phyloP scores from a whole-genome alignment of 2,797 vertebrate genomes.

The Paratrypauchen microcephalus region DNA sequence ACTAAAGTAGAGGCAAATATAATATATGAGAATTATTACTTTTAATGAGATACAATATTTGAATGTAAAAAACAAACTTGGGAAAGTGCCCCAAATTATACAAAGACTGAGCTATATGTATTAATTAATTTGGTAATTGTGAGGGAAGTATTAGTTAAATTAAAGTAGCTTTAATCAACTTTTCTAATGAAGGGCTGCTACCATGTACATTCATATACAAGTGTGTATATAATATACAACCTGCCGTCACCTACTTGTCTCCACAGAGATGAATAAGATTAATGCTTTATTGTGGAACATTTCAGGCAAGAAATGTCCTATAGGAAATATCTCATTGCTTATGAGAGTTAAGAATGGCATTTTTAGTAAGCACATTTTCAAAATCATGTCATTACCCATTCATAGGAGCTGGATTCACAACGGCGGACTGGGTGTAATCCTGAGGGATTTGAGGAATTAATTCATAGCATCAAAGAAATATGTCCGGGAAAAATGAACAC shows the following conservation, averaged over 20 bases:
- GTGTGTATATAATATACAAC: too few species aligned
- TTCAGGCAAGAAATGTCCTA: neutral
- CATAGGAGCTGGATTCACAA: constrained; percentile 2
- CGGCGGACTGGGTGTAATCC: constrained; percentile 21
- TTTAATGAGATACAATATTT: neutral
- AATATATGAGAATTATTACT: neutral
- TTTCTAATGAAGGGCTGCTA: too few species aligned
- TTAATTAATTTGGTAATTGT: too few species aligned
- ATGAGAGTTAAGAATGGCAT: neutral
- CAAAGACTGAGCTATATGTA: too few species aligned
- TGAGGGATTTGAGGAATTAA: constrained; percentile 35
- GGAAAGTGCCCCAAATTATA: neutral
- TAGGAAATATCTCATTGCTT: neutral
- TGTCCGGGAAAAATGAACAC: constrained; percentile 13
- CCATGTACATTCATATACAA: too few species aligned
- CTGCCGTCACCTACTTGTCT: neutral
- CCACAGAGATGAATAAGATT: neutral
- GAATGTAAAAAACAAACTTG: neutral
- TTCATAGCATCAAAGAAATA: constrained; percentile 20
- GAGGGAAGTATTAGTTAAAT: too few species aligned
- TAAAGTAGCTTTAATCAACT: too few species aligned
- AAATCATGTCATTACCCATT: constrained; percentile 18
- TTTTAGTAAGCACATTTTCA: neutral
- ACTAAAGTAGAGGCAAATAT: constrained; percentile 16
- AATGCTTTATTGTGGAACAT: neutral